A percentile compares a stretch with the other conserved stretches of the same genome.
Evolutionary conservation across 37 sponge, comb jelly and placozoan genomes (phyloP).

Genomic region (Oopsacas minuta): DNA sequence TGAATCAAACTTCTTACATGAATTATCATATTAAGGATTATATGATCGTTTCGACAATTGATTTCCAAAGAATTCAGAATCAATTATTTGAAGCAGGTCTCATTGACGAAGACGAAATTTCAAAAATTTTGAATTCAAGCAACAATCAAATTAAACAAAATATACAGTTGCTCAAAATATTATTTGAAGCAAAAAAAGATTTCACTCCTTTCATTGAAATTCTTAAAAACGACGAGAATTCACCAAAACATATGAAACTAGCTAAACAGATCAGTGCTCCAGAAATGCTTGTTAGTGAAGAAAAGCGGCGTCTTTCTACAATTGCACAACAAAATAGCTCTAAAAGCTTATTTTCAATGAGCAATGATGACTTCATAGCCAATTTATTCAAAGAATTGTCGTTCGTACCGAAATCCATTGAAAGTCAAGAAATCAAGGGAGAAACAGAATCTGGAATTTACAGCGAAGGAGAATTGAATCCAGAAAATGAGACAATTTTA

Average conservation of each 20-base stretch:
- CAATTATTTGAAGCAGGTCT: not conserved
- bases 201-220: not conserved
- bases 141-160: not conserved
- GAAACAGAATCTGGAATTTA: not conserved
- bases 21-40: not conserved
- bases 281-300: not conserved
- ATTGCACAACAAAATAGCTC: not conserved
- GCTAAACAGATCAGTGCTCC: not conserved
- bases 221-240: not conserved
- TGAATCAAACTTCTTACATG: not conserved
- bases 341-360: not conserved
- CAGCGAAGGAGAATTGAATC: not conserved
- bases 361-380: not conserved
- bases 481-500: not conserved
- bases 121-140: not conserved
- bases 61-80: not conserved
- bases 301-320: not conserved
- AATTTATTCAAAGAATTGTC: not conserved
- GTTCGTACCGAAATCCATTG: not conserved
- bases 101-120: not conserved
- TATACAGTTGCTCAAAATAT: not conserved
- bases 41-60: not conserved
- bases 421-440: not conserved
- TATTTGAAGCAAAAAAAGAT: constrained; percentile 9
- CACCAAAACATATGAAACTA: not conserved